Percentiles rank a stretch among this genome's conserved stretches.
Evolutionary conservation across 2,888 invertebrate species (phyloP).

Genomic region (Copidosoma aretas): DNA sequence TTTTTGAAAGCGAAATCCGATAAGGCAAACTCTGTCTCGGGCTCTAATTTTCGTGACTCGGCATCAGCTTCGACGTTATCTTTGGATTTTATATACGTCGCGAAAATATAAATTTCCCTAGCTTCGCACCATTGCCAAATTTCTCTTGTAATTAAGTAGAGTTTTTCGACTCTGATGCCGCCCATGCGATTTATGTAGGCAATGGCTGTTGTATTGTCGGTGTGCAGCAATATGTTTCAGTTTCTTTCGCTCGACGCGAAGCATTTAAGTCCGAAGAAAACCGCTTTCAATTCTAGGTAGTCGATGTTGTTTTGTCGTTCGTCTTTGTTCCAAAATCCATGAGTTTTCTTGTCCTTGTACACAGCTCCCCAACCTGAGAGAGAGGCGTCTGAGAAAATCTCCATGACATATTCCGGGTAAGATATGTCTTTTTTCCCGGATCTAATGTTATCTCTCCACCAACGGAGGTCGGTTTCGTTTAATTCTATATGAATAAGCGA

Average conservation of each 20-base stretch:
- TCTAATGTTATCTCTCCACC: conserved; percentile 11
- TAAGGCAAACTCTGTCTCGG: conserved; percentile 27
- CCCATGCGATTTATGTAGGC: conserved; percentile 25
- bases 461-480: conserved; percentile 9
- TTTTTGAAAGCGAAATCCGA: conserved; percentile 20
- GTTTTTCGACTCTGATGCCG: conserved; percentile 8
- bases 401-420: neutral
- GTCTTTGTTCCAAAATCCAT: conserved; percentile 27
- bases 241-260: conserved; percentile 11
- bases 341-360: neutral
- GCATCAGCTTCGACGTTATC: conserved; percentile 31
- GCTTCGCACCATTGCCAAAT: conserved; percentile 29
- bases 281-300: neutral
- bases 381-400: conserved; percentile 31
- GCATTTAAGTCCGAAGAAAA: conserved; percentile 30
- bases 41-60: conserved; percentile 15
- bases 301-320: conserved; percentile 25
- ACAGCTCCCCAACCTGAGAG: conserved; percentile 29
- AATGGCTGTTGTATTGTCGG: conserved; percentile 31
- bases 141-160: conserved; percentile 11
- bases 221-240: conserved; percentile 16
- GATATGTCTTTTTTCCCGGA: neutral
- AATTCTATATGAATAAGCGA: neutral
- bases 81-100: neutral
- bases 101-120: conserved; percentile 11